phyloP scores from a whole-genome alignment of 2,888 invertebrate genomes.

The Furcula furcula region DNA sequence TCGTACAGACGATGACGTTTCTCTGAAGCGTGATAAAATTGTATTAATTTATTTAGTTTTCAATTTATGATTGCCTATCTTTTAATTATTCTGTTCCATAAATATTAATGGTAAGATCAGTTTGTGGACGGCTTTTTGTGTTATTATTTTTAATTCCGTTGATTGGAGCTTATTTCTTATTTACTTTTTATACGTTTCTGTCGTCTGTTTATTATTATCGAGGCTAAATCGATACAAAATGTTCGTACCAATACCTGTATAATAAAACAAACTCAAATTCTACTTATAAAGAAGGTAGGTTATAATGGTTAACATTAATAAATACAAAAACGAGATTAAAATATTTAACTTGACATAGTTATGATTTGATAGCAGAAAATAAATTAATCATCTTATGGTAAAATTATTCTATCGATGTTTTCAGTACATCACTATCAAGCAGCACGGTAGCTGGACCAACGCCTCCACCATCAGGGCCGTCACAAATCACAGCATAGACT shows the following conservation, averaged over 20 bases:
- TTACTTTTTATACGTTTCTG: not conserved
- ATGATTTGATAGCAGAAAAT: no score
- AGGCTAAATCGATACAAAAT: no score
- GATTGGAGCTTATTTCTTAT: not conserved
- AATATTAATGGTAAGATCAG: not conserved
- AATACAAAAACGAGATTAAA: no score
- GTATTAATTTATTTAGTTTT: slow-evolving; percentile 13
- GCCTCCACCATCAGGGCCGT: slow-evolving; percentile 56
- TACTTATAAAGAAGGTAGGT: no score
- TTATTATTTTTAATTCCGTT: not conserved
- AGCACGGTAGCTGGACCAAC: slow-evolving; percentile 56
- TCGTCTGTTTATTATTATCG: no score
- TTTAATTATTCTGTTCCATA: slow-evolving; percentile 10
- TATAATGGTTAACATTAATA: no score
- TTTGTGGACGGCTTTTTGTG: not conserved
- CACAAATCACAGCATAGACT: slow-evolving; percentile 66
- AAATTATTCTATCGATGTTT: slow-evolving; percentile 9
- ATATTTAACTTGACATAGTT: no score
- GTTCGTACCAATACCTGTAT: no score
- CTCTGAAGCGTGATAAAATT: slow-evolving; percentile 18
- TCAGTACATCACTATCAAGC: slow-evolving; percentile 26
- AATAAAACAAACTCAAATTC: no score
- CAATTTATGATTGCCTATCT: slow-evolving; percentile 23
- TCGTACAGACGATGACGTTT: slow-evolving; percentile 28
- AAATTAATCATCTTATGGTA: no score